Evolutionary conservation across 2,888 invertebrate genomes (phyloP), one percentile per base, ranked within the genome.

Genomic region (Scotopteryx bipunctaria): DNA sequence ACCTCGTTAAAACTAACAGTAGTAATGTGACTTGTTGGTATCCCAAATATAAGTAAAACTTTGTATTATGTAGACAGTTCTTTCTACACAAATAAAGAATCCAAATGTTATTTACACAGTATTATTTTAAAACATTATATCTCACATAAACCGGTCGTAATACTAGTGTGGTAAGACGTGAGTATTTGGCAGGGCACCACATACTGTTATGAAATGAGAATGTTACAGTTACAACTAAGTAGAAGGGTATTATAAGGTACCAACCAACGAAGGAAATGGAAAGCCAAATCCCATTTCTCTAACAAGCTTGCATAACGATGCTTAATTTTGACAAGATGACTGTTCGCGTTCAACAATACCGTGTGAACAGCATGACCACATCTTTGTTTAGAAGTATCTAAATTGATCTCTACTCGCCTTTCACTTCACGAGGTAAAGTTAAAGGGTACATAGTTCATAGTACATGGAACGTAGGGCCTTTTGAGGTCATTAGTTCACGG

Each of bases 381-480:
- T 76, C 77, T 73, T 77, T 77, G 74, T 75, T 70, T 68, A 67
- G 71, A 69, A 66, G 65, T 67, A 69, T 47, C 66, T 66, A 71
- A 79, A 79, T 73, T 71, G 80, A 80, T 79, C 78, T 75, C 69
- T 59, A 71, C 64, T 74, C 73, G 78, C 86, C 87, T 87, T 87
- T 88, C 87, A 87, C 87, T 86, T 80, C 69, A 61, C 65, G 67
- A 68, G 73, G 68, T 70, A 66, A 73, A 68, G 68, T 71, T 73
- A 82, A 82, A 82, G 81, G 83, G 81, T 76, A 81, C 67, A 71
- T 38, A 40, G 14, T 37, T 42, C 37, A n/a, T n/a, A n/a, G n/a
- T n/a, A n/a, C 29, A 38, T 63, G 73, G 71, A 76, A 71, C 68
- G 69, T 63, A 71, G 71, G 72, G 73, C 64, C 69, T 47, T 75